Evolutionary conservation across 2,888 invertebrate genomes (phyloP).

Genomic region (Drosophila leonis): DNA sequence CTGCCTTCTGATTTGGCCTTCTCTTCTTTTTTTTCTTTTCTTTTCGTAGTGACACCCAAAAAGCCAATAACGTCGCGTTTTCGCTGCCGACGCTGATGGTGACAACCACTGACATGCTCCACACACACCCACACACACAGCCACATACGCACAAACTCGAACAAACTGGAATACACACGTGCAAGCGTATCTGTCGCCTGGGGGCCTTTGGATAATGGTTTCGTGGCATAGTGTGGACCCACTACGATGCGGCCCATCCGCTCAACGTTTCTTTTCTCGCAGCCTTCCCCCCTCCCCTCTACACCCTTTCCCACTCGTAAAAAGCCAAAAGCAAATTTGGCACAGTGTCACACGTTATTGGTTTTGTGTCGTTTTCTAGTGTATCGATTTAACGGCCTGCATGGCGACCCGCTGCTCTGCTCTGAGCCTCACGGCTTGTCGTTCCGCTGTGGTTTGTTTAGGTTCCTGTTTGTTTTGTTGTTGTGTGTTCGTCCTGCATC

Average conservation of each 20-base stretch:
- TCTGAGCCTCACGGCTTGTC: slow-evolving; percentile 22
- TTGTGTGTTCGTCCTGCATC: slow-evolving; percentile 20
- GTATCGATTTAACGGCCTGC: slow-evolving; percentile 73
- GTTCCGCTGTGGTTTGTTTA: slow-evolving; percentile 41
- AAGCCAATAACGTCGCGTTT: slow-evolving; percentile 71
- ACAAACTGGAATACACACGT: slow-evolving; percentile 19
- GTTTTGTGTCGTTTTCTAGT: slow-evolving; percentile 69
- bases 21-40: not conserved
- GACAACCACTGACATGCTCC: slow-evolving; percentile 72
- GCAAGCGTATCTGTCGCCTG: slow-evolving; percentile 27
- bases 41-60: slow-evolving; percentile 55
- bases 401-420: slow-evolving; percentile 35
- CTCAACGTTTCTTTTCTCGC: not conserved
- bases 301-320: not conserved
- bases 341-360: slow-evolving; percentile 71
- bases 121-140: slow-evolving; percentile 29
- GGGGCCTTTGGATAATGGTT: slow-evolving; percentile 35
- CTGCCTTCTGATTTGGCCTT: slow-evolving; percentile 48
- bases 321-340: slow-evolving; percentile 67
- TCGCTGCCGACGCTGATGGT: slow-evolving; percentile 65
- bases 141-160: not conserved
- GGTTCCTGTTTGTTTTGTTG: slow-evolving; percentile 16
- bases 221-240: slow-evolving; percentile 12
- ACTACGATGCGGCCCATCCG: not conserved
- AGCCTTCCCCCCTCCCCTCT: not conserved